These are phyloP conservation scores for Takifugu flavidus DNA, from an alignment of 2,113 vertebrate genomes.

Conservation along the genomic window DNA sequence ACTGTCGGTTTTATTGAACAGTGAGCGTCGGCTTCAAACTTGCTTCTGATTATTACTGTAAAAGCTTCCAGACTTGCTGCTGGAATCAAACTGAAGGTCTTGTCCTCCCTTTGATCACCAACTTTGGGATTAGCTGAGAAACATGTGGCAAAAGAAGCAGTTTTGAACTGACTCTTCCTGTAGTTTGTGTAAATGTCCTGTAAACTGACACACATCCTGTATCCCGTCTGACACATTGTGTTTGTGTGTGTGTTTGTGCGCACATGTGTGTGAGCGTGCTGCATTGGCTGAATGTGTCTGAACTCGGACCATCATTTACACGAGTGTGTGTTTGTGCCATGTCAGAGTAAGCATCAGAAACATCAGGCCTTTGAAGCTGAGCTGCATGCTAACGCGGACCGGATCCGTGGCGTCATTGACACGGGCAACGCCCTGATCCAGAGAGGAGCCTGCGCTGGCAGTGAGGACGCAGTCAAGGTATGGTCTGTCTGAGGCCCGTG, in stretches of 20 bases:
- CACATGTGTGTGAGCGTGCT: background rate
- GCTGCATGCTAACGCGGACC: conserved; percentile 94
- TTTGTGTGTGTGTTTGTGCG: background rate
- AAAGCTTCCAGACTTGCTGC: background rate
- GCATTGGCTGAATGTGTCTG: background rate
- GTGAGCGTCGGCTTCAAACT: conserved; percentile 43
- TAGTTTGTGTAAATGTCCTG: too few relatives aligned
- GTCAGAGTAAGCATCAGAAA: conserved; percentile 97
- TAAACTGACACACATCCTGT: too few relatives aligned
- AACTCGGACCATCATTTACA: too few relatives aligned
- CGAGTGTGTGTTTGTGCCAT: conserved; percentile 13
- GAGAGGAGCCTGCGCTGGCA: conserved; percentile 92
- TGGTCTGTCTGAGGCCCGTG: too few relatives aligned
- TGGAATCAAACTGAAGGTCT: too few relatives aligned
- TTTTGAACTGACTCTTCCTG: too few relatives aligned
- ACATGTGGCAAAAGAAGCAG: too few relatives aligned
- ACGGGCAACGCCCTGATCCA: conserved; percentile 95
- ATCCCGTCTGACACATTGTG: background rate
- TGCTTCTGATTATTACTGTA: conserved; percentile 49
- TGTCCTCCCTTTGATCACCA: too few relatives aligned
- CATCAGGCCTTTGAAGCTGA: conserved; percentile 98
- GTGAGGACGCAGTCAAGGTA: conserved; percentile 97
- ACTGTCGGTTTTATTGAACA: conserved; percentile 28
- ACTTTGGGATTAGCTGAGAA: too few relatives aligned
- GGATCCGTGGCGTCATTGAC: conserved; percentile 93